These are phyloP conservation scores for Larimichthys polyactis DNA, from an alignment of 2,113 vertebrate genomes.

Conservation along the genomic window DNA sequence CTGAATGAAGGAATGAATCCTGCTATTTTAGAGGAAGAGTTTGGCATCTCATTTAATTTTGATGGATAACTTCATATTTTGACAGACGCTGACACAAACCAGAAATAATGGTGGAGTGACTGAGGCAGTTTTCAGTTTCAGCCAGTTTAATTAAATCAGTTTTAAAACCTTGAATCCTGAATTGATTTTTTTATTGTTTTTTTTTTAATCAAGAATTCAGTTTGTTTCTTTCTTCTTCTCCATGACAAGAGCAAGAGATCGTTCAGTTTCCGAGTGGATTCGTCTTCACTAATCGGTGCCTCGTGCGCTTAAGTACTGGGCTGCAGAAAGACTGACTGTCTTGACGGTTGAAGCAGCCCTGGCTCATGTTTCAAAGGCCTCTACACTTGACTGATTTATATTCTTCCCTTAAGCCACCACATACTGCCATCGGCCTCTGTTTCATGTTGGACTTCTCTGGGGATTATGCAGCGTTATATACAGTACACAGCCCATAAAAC, in stretches of 20 bases:
- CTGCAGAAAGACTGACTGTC: conserved; percentile 33
- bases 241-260: background rate
- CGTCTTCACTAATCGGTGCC: conserved; percentile 37
- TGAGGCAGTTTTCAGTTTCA: background rate
- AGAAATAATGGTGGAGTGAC: background rate
- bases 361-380: conserved; percentile 79
- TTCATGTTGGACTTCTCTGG: conserved; percentile 67
- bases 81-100: conserved; percentile 3
- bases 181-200: background rate
- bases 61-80: background rate
- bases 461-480: conserved; percentile 56
- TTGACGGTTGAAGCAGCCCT: conserved; percentile 45
- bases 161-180: background rate
- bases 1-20: background rate
- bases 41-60: background rate
- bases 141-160: background rate
- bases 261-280: conserved; percentile 25
- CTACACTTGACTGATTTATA: conserved; percentile 75
- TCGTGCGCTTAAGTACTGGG: conserved; percentile 27
- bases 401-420: conserved; percentile 65
- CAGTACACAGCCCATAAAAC: conserved; percentile 63
- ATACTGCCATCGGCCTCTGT: conserved; percentile 57
- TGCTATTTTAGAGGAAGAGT: background rate
- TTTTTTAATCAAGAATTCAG: background rate
- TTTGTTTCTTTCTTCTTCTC: background rate